Evolutionary conservation across 1,140 invertebrate genomes (phyloP), one percentile per base, ranked within the genome.

Genomic region (Leptopilina boulardi): DNA sequence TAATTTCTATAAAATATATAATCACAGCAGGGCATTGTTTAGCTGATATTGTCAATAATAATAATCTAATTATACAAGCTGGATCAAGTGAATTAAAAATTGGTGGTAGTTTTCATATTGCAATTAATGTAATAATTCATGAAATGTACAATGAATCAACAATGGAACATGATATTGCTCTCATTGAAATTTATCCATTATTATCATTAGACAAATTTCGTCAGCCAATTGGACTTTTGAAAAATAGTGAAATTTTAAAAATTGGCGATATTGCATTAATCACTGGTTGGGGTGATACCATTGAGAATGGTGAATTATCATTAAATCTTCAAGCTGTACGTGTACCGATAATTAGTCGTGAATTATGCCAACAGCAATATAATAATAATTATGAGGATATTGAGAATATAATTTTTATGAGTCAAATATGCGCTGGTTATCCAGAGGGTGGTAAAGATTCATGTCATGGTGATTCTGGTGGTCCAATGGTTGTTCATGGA

Each of bases 11-110:
- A 34, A 83, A 90, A 5, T 93, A 90, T 82, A 90, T 94, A 3
- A 34, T 94, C 3, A 94, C 94, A 0, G 94, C 94, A 6, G 94
- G 89, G 1, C 94, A 95, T 85, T 94, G 94, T 78, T 9, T n/a
- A n/a, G n/a, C n/a, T n/a, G n/a, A n/a, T n/a, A 91, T 93, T 21
- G 89, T 89, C 70, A 84, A 90, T 84, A 91, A 90, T 77, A 89
- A 83, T 71, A 26, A 44, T 0, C 23, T 78, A 5, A 87, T 86
- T 0, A 82, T 92, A 0, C 86, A 91, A 70, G 89, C 89, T 9
- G 92, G 92, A 4, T 91, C 91, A 44, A 84, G 88, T 0, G 79
- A 82, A 1, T 83, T 85, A 6, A 87, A 87, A 11, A 81, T 74
- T 5, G 92, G 91, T 4, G 71, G 84, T 3, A 56, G 83, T 0